Percentiles rank a stretch among this genome's conserved stretches.
These are phyloP conservation scores for Anisognathus igniventris DNA, from an alignment of 2,797 vertebrate species.

Conservation along the genomic window DNA sequence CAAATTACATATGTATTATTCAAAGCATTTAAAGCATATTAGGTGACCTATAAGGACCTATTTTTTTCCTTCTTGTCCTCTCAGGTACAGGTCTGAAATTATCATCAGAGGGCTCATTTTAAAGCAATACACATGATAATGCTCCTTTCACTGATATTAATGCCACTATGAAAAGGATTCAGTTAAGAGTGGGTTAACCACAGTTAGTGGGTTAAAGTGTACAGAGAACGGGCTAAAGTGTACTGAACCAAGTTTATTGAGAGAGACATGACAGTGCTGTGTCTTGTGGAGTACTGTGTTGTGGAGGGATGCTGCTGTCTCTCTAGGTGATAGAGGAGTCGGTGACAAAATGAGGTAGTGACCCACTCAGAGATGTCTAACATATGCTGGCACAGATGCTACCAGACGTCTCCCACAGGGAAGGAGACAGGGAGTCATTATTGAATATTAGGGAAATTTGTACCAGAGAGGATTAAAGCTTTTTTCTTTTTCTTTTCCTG, in stretches of 20 bases:
- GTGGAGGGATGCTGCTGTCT: conserved; percentile 51
- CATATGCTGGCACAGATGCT: conserved; percentile 79
- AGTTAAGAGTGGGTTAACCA: conserved; percentile 31
- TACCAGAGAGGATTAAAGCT: conserved; percentile 69
- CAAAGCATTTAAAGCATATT: background rate
- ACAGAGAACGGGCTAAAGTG: conserved; percentile 36
- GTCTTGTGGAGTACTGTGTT: conserved; percentile 53
- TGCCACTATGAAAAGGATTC: background rate
- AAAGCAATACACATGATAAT: background rate
- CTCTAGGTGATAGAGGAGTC: conserved; percentile 57
- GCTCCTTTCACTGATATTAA: background rate
- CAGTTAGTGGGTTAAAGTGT: conserved; percentile 22
- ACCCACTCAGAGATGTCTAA: conserved; percentile 74
- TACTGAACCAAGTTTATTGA: conserved; percentile 68
- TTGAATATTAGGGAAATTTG: conserved; percentile 82
- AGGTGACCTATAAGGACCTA: background rate
- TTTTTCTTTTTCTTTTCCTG: conserved; percentile 41
- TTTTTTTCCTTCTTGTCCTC: background rate
- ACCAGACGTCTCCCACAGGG: conserved; percentile 63
- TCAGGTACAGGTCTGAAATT: background rate
- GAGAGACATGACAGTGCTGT: conserved; percentile 53
- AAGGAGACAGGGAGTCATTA: conserved; percentile 71
- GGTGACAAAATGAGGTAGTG: conserved; percentile 71
- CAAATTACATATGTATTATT: background rate
- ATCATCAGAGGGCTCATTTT: background rate